Conservation (phyloP, 2,888 invertebrate genomes). For the Lacanobia wlatinum region DNA sequence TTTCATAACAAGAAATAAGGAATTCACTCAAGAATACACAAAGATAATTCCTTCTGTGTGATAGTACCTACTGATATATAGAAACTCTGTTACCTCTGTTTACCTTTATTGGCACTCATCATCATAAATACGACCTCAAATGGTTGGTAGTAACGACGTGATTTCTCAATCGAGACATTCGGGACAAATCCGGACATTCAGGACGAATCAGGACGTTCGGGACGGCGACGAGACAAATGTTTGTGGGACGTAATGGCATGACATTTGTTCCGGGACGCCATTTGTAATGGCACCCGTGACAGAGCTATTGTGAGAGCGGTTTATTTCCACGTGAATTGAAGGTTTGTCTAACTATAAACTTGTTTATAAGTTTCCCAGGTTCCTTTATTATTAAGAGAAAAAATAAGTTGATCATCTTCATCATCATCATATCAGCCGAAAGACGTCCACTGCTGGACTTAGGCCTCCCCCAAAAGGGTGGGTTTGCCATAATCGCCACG, state of each 20-base stretch:
- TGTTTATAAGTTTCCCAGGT: too few species aligned
- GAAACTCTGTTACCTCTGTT: neutral
- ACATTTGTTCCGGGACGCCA: slow-evolving; percentile 16
- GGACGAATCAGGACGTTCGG: neutral
- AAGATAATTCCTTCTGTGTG: too few species aligned
- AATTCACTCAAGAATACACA: too few species aligned
- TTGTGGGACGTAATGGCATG: slow-evolving; percentile 20
- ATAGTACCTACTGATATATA: too few species aligned
- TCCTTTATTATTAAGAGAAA: too few species aligned
- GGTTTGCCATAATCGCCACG: too few species aligned
- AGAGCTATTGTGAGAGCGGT: neutral
- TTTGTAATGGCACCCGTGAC: slow-evolving; percentile 10
- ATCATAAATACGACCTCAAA: slow-evolving; percentile 6
- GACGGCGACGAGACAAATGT: neutral
- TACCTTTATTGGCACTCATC: slow-evolving; percentile 12
- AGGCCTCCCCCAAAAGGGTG: too few species aligned
- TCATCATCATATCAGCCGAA: too few species aligned
- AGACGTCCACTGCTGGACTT: too few species aligned
- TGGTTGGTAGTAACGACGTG: neutral
- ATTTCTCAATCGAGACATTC: slow-evolving; percentile 3
- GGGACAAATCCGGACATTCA: slow-evolving; percentile 9
- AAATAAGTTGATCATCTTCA: too few species aligned
- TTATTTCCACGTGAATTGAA: neutral
- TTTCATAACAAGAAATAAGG: too few species aligned
- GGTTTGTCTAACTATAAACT: neutral